phyloP scores from a whole-genome alignment of 2,888 invertebrate species.

The Amphiduros pacificus region DNA sequence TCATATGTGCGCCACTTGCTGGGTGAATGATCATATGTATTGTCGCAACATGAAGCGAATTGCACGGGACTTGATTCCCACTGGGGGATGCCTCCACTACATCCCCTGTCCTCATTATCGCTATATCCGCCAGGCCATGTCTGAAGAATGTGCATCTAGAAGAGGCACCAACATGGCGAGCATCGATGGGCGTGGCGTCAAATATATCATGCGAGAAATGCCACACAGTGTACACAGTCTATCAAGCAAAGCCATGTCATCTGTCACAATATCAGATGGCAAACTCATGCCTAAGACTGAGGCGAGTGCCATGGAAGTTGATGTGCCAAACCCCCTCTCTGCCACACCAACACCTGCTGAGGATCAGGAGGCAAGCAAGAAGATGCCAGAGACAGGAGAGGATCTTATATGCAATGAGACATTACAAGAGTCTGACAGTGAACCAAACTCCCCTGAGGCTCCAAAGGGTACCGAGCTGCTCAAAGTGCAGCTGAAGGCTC shows the following conservation, averaged over 20 bases:
- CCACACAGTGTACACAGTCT: neutral
- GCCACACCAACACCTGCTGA: neutral
- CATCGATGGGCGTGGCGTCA: neutral
- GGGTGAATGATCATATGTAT: slow-evolving; percentile 32
- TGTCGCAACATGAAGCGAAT: slow-evolving; percentile 28
- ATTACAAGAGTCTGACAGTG: slow-evolving; percentile 22
- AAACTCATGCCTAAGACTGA: neutral
- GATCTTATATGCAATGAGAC: slow-evolving; percentile 24
- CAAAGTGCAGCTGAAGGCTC: slow-evolving; percentile 14
- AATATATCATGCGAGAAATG: no score
- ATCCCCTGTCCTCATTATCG: slow-evolving; percentile 24
- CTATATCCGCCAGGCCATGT: no score
- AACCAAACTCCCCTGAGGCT: slow-evolving; percentile 16
- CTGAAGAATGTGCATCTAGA: neutral
- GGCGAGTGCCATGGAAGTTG: neutral
- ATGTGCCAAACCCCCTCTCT: neutral
- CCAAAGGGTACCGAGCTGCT: slow-evolving; percentile 20
- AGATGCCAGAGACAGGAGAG: neutral
- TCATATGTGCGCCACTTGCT: slow-evolving; percentile 29
- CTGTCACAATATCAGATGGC: neutral
- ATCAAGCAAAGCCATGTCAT: neutral
- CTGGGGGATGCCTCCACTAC: slow-evolving; percentile 28
- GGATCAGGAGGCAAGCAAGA: neutral
- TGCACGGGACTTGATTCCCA: slow-evolving; percentile 16
- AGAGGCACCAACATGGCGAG: neutral